Conservation (phyloP, 1,140 invertebrate genomes). For the Drosophila triauraria region DNA sequence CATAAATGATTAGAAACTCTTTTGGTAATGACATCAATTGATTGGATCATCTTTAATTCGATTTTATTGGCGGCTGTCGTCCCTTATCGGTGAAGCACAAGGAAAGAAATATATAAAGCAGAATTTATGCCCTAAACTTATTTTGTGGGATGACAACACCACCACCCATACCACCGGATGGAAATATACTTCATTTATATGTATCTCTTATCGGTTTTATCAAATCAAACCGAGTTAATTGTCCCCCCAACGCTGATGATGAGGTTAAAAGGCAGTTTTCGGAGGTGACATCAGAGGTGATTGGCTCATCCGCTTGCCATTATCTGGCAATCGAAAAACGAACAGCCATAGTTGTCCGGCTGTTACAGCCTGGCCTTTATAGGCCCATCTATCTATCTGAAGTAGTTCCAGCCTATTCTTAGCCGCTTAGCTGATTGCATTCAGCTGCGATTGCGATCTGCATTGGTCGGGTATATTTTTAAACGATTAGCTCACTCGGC, state of each 20-base stretch:
- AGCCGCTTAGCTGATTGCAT: slow-evolving; percentile 46
- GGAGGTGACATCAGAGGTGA: slow-evolving; percentile 48
- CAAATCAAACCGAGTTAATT: slow-evolving; percentile 8
- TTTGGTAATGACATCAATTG: slow-evolving; percentile 25
- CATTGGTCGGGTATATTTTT: slow-evolving; percentile 50
- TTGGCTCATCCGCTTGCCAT: slow-evolving; percentile 55
- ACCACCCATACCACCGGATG: neutral
- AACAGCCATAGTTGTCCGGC: slow-evolving; percentile 21
- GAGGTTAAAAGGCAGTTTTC: slow-evolving; percentile 19
- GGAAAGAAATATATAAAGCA: neutral
- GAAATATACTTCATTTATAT: slow-evolving; percentile 10
- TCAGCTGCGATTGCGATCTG: slow-evolving; percentile 26
- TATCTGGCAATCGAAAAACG: slow-evolving; percentile 45
- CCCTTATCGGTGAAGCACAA: neutral
- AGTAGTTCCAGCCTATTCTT: slow-evolving; percentile 51
- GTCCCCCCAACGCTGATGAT: neutral
- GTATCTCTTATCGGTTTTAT: slow-evolving; percentile 12
- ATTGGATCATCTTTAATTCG: slow-evolving; percentile 27
- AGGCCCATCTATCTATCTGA: slow-evolving; percentile 18
- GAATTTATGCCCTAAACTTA: slow-evolving; percentile 2
- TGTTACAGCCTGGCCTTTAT: slow-evolving; percentile 17
- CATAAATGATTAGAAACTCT: neutral
- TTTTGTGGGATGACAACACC: slow-evolving; percentile 6
- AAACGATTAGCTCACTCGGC: slow-evolving; percentile 57
- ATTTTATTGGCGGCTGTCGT: neutral